These are phyloP conservation scores for Tetragonula clypearis DNA, from an alignment of 1,140 invertebrate species.

Conservation along the genomic window DNA sequence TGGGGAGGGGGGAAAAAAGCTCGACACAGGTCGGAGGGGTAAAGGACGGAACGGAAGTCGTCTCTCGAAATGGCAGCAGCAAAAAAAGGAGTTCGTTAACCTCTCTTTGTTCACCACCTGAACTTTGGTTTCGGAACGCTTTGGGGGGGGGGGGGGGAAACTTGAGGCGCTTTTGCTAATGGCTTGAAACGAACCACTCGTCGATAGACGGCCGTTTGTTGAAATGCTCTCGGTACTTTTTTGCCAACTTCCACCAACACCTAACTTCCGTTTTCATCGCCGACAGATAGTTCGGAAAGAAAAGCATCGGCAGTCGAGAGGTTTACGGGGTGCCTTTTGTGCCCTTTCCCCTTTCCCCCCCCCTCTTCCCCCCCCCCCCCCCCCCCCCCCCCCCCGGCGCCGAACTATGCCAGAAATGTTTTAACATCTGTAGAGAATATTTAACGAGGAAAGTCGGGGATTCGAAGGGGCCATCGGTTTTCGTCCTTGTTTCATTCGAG, in stretches of 20 bases:
- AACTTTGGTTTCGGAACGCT: not conserved
- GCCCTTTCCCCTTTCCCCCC: no score
- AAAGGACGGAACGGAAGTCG: not conserved
- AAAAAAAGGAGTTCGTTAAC: not conserved
- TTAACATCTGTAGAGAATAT: constrained; percentile 25
- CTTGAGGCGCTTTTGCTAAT: constrained; percentile 56
- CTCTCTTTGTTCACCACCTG: not conserved
- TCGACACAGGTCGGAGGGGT: not conserved
- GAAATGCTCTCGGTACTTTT: constrained; percentile 31
- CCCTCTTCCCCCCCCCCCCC: no score
- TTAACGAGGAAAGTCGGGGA: constrained; percentile 19
- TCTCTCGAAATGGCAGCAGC: not conserved
- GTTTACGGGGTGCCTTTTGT: not conserved
- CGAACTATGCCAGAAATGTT: constrained; percentile 22
- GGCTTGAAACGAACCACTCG: constrained; percentile 49
- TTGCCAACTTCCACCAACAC: constrained; percentile 33
- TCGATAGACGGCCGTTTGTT: constrained; percentile 43
- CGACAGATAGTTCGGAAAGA: constrained; percentile 6
- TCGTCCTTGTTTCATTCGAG: not conserved
- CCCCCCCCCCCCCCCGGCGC: no score
- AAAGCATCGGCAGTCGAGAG: not conserved
- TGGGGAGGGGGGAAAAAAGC: not conserved
- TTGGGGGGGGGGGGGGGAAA: no score
- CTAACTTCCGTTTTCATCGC: constrained; percentile 22
- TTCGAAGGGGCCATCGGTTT: not conserved